Base-by-base conservation (phyloP, 1,140 invertebrate species). In the Danaus plexippus region DNA sequence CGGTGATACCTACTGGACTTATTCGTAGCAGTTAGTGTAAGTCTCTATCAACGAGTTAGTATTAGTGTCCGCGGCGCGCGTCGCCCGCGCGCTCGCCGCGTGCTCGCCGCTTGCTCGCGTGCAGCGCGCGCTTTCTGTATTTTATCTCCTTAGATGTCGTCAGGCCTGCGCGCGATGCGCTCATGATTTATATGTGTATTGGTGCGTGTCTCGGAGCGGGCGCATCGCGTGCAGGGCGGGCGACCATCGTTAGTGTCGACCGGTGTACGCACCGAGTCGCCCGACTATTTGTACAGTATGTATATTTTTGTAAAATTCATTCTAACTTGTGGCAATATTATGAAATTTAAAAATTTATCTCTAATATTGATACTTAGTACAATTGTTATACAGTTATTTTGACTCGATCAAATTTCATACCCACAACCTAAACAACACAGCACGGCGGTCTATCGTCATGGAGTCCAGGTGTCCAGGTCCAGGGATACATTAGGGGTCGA, bases 251-350 rank as follows among this genome's bases (percentile, higher is more conserved):
- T 32, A 65, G 69, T 64, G 69, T 62, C 57, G 73, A 70, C 71
- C 77, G 66, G 71, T 73, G 71, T 61, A 54, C 54, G 65, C 76
- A 71, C 66, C 67, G 76, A 59, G 69, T 74, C 75, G 76, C 76
- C 75, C 75, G 68, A 75, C 79, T 77, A 75, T 72, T 77, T 85
- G 80, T 83, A 83, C 73, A 85, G 79, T 80, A 69, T 85, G 81
- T 85, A 85, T 85, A 85, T 85, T 85, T 83, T 85, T 85, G 80
- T 85, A 85, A 83, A 83, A 81, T 83, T 85, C 75, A 77, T 73
- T 80, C 73, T 76, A 73, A 79, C 75, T 77, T 69, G 78, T 82
- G 81, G 81, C 81, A 83, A 85, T 85, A 85, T 80, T 73, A 80
- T 73, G 57, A 75, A 77, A 75, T 72, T 75, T 77, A 72, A 71